Base-by-base conservation (phyloP, 2,797 vertebrate genomes). In the Meda fulgida region DNA sequence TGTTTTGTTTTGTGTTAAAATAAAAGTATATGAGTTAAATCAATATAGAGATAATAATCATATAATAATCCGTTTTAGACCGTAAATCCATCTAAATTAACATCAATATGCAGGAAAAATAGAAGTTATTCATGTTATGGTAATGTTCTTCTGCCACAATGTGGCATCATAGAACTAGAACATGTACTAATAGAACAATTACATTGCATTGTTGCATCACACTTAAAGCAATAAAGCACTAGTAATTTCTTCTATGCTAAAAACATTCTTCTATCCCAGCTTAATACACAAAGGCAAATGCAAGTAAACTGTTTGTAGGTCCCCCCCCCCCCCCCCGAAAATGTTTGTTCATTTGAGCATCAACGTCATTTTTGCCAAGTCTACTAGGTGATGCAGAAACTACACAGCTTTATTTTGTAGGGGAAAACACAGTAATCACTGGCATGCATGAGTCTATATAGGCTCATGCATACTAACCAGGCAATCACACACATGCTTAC, bases 401-500 rank as follows among this genome's bases (percentile, higher is more conserved):
- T 3, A 29, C 23, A 71, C 16, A 51, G 46, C 1, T 53, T 51
- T 51, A 51, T 73, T 48, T 29, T 31, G 71, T 13, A 65, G 10
- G n/a, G 3, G 9, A 14, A 60, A 79, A 66, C 29, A 34, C 34
- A 7, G 60, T 21, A 31, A 21, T 66, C 29, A 23, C 10, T 31
- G 18, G 63, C 18, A 65, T 18, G 16, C 29, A 8, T 7, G 60
- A 31, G 60, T 53, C 43, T 58, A 26, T 10, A 40, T n/a, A 38
- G 23, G 14, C 75, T 78, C 53, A 60, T 26, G 23, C 53, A 60
- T 29, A 67, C 40, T 4, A 43, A 40, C 53, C 46, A 10, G n/a
- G 58, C 51, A 83, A 38, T 19, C 67, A 73, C 51, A 84, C 5
- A 55, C 69, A 48, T 13, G 13, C 95, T 76, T 88, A 97, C 97